Percentiles rank a stretch among this genome's conserved stretches.
Conservation (phyloP, 2,113 vertebrate species). For the Cariama cristata region DNA sequence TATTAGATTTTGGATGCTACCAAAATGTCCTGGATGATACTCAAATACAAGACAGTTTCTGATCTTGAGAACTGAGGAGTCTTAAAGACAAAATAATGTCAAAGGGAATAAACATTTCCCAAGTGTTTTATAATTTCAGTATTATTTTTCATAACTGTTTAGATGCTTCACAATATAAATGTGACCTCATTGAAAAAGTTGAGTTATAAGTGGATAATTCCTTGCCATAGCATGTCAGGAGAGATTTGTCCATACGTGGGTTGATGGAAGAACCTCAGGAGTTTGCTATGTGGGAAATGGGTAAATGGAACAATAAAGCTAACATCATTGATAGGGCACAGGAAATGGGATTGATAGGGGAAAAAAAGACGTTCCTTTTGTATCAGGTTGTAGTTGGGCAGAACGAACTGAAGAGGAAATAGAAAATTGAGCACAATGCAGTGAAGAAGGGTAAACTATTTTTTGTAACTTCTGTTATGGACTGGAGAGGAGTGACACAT, state of each 20-base stretch:
- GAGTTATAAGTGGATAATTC: not conserved
- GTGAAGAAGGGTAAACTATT: not conserved
- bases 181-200: not conserved
- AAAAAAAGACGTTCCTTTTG: not conserved
- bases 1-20: conserved; percentile 18
- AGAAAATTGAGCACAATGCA: not conserved
- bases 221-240: not conserved
- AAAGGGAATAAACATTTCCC: not conserved
- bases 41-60: not conserved
- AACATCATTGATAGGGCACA: not conserved
- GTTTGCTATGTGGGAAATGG: not conserved
- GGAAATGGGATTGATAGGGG: not conserved
- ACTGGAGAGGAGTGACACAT: not conserved
- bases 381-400: not conserved
- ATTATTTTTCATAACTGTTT: not conserved
- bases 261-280: not conserved
- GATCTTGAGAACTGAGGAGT: not conserved
- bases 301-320: not conserved
- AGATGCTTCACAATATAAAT: not conserved
- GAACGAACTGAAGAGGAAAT: not conserved
- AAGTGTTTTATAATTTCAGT: not conserved
- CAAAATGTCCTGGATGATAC: not conserved
- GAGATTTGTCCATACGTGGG: not conserved
- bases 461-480: not conserved
- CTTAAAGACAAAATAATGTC: not conserved